Evolutionary conservation across 2,888 invertebrate genomes (phyloP), one percentile per base, ranked within the genome.

Genomic region (Aphidius colemani): DNA sequence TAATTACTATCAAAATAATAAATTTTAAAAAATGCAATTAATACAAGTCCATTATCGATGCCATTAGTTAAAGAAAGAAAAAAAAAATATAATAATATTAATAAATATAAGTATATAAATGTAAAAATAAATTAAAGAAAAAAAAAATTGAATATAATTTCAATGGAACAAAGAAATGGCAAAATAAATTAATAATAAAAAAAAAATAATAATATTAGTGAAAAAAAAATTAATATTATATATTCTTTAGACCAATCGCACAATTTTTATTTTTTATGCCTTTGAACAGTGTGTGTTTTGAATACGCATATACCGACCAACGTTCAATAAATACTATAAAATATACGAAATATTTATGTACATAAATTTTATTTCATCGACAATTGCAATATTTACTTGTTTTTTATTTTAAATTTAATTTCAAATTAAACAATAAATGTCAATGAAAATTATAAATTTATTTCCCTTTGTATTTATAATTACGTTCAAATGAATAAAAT

Each of bases 11-110:
- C 45, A 39, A 11, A 40, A 61, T 59, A 30, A 66, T 55, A 60
- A 40, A 61, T 59, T 11, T 66, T 55, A 60, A 58, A 60, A 64
- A 50, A 57, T 60, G 58, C 66, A 61, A 69, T 67, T 64, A 63
- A 65, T 66, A 67, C 53, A 67, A 67, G 46, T 67, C 65, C 65
- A 67, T 68, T 61, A 59, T 65, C 68, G 66, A 69, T 67, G 67
- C 65, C 66, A 69, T 64, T 68, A 61, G 68, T 66, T 64, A 63
- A 45, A 64, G 59, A 59, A 66, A 53, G 11, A 46, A 53, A 41
- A 51, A 18, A 49, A 64, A 50, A 50, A 66, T 60, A 57, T 49
- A 59, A 50, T 56, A 65, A 53, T 64, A 64, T 48, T 44, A 45
- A 64, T 39, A 65, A 51, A 64, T 59, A 63, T 63, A 57, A 50